Conservation (phyloP, 2,113 vertebrate genomes). For the Malaclemys terrapin region DNA sequence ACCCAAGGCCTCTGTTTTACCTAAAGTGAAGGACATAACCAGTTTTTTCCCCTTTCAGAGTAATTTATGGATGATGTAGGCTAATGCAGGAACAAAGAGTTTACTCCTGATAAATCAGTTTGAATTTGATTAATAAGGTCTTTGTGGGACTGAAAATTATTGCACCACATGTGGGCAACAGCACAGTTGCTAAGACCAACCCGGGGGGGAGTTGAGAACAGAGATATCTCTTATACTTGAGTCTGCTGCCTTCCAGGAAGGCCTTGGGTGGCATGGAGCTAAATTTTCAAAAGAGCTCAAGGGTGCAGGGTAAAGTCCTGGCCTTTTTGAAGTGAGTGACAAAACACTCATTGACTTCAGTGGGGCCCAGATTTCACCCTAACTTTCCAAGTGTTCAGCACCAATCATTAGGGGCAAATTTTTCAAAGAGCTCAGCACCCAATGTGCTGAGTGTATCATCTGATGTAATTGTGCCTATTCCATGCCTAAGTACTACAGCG, state of each 20-base stretch:
- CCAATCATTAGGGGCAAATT: background rate
- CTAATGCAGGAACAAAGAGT: background rate
- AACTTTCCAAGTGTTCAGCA: fast-evolving
- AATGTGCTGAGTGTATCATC: too few relatives aligned
- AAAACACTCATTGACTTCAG: fast-evolving
- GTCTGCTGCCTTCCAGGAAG: background rate
- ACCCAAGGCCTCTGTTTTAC: background rate
- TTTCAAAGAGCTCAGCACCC: background rate
- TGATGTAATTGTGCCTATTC: too few relatives aligned
- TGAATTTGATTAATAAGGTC: too few relatives aligned
- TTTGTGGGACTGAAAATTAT: background rate
- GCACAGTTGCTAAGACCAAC: background rate
- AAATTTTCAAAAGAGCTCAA: background rate
- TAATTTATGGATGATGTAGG: background rate
- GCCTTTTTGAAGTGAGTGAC: background rate
- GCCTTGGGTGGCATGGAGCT: background rate
- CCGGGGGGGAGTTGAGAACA: background rate
- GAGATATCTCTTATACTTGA: fast-evolving
- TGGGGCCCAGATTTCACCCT: background rate
- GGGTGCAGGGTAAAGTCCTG: background rate
- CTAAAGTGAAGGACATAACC: background rate
- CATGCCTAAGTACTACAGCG: too few relatives aligned
- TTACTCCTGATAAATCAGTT: too few relatives aligned
- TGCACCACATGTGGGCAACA: background rate
- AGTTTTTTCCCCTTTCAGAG: background rate